These are phyloP conservation scores for Dasysyrphus albostriatus DNA, from an alignment of 2,888 invertebrate genomes.

Conservation along the genomic window DNA sequence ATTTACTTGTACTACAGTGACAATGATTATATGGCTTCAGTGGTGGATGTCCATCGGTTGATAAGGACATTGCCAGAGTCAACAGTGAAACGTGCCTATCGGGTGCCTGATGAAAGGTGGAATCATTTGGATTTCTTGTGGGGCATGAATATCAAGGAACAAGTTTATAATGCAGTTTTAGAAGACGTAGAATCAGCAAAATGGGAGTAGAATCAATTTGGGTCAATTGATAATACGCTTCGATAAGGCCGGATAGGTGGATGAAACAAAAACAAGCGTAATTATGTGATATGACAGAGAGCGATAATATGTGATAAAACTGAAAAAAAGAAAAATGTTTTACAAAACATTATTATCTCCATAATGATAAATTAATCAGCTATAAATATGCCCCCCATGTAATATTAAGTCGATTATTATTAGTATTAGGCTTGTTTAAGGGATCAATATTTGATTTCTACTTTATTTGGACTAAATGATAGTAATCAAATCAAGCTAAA, in stretches of 20 bases:
- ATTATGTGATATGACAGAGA: conserved; percentile 8
- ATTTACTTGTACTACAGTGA: conserved; percentile 84
- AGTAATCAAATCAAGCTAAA: background rate
- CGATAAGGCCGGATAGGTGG: background rate
- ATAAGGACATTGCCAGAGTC: conserved; percentile 81
- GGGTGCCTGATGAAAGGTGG: conserved; percentile 84
- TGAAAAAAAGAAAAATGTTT: background rate
- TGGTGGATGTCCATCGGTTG: conserved; percentile 84
- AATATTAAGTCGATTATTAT: background rate
- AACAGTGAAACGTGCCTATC: conserved; percentile 83
- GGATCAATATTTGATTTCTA: background rate
- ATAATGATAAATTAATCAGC: background rate
- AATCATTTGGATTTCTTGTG: conserved; percentile 86
- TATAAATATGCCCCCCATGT: background rate
- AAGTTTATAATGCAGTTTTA: conserved; percentile 79
- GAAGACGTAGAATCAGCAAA: conserved; percentile 74
- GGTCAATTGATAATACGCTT: background rate
- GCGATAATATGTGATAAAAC: background rate
- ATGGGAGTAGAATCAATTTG: background rate
- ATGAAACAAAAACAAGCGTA: background rate
- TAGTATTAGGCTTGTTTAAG: background rate
- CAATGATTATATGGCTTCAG: conserved; percentile 86
- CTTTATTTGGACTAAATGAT: background rate
- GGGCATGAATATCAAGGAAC: conserved; percentile 78
- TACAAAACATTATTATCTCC: background rate